A percentile compares a stretch with the other conserved stretches of the same genome.
These are phyloP conservation scores for Helogale parvula DNA, from an alignment of 2,113 vertebrate genomes.

Conservation along the genomic window DNA sequence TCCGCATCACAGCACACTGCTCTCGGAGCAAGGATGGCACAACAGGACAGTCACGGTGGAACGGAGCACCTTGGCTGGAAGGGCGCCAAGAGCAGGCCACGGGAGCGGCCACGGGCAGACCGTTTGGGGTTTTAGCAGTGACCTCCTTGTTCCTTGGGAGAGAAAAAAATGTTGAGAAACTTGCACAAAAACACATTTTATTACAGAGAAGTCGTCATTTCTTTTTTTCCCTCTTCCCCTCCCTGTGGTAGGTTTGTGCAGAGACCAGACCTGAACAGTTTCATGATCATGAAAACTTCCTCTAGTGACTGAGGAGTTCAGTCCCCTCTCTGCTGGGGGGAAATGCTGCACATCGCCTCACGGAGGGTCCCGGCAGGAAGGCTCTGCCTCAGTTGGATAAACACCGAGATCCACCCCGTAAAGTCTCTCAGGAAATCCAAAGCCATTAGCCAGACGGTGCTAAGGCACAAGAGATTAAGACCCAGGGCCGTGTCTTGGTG, in stretches of 20 bases:
- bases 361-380: fast-evolving
- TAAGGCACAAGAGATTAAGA: not conserved
- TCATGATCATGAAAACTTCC: not conserved
- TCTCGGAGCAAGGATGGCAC: too few relatives aligned
- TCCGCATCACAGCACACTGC: not conserved
- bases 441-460: not conserved
- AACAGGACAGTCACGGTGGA: not conserved
- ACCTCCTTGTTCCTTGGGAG: not conserved
- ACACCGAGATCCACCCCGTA: fast-evolving
- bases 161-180: not conserved
- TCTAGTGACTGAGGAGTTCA: not conserved
- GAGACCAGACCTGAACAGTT: not conserved
- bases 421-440: not conserved
- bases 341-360: not conserved
- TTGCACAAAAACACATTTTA: not conserved
- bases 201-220: not conserved
- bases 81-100: not conserved
- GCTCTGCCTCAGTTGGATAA: fast-evolving
- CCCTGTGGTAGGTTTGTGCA: not conserved
- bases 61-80: not conserved
- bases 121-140: not conserved
- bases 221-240: not conserved
- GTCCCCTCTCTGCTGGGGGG: not conserved
- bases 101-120: not conserved
- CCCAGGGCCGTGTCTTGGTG: fast-evolving